Evolutionary conservation across 2,888 invertebrate species (phyloP).

Genomic region (Polydrusus pterygomalis): DNA sequence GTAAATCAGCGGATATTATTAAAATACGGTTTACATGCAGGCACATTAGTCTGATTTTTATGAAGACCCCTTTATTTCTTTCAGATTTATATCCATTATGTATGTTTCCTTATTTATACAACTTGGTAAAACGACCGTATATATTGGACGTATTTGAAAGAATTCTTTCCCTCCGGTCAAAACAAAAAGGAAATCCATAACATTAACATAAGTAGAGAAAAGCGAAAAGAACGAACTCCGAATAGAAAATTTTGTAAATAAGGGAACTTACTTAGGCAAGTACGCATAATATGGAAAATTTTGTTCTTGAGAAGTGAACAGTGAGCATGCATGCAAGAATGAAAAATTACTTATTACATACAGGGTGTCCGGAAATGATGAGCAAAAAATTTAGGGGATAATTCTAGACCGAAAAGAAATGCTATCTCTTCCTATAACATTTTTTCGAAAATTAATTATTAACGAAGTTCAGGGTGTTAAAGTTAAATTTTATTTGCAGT

Average conservation of each 20-base stretch:
- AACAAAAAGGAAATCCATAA: slow-evolving; percentile 7
- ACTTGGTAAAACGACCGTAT: not conserved
- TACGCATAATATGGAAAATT: not conserved
- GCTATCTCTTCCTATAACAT: too few species aligned
- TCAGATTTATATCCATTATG: slow-evolving; percentile 9
- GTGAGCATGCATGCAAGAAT: too few species aligned
- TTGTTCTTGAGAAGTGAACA: too few species aligned
- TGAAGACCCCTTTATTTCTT: not conserved
- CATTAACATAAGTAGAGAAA: slow-evolving; percentile 7
- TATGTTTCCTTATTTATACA: slow-evolving; percentile 1
- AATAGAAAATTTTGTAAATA: slow-evolving; percentile 18
- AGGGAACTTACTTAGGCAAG: not conserved
- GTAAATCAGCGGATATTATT: not conserved
- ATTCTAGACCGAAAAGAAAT: too few species aligned
- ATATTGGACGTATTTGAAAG: not conserved
- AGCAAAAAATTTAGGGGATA: too few species aligned
- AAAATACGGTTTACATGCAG: not conserved
- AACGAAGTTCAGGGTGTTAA: too few species aligned
- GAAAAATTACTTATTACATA: too few species aligned
- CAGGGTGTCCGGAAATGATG: too few species aligned
- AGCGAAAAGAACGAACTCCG: not conserved
- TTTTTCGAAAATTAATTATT: too few species aligned
- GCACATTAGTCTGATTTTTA: slow-evolving; percentile 6
- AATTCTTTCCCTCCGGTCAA: not conserved
- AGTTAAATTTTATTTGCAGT: too few species aligned